Evolutionary conservation across 1,140 invertebrate genomes (phyloP).

Genomic region (Sycophaga agraensis): DNA sequence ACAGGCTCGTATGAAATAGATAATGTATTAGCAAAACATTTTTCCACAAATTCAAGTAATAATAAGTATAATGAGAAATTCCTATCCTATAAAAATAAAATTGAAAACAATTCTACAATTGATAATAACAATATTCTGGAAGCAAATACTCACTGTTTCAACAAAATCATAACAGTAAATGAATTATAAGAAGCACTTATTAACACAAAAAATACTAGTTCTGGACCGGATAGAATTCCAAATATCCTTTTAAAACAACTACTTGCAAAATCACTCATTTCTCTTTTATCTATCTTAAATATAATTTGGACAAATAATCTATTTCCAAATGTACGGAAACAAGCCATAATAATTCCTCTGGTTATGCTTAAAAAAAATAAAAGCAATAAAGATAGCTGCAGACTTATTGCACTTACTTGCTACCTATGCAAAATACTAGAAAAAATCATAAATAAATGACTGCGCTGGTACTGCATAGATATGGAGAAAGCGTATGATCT

Average conservation of each 20-base stretch:
- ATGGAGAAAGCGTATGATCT: no score
- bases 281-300: no score
- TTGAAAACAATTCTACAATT: no score
- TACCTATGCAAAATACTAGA: conserved; percentile 37
- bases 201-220: no score
- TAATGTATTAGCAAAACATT: conserved; percentile 34
- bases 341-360: no score
- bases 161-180: background rate
- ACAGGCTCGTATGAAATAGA: no score
- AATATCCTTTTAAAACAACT: no score
- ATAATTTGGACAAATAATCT: no score
- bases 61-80: conserved; percentile 34
- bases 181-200: conserved; percentile 16
- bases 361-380: conserved; percentile 41
- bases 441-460: no score
- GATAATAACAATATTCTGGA: background rate
- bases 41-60: conserved; percentile 36
- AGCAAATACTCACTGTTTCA: background rate
- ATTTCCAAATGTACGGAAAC: no score
- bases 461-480: no score
- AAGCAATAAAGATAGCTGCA: conserved; percentile 34
- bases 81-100: conserved; percentile 27
- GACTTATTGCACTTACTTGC: conserved; percentile 37
- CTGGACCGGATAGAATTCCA: conserved; percentile 36
- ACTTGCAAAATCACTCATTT: no score